phyloP scores from a whole-genome alignment of 1,140 invertebrate species.

The Formica exsecta region DNA sequence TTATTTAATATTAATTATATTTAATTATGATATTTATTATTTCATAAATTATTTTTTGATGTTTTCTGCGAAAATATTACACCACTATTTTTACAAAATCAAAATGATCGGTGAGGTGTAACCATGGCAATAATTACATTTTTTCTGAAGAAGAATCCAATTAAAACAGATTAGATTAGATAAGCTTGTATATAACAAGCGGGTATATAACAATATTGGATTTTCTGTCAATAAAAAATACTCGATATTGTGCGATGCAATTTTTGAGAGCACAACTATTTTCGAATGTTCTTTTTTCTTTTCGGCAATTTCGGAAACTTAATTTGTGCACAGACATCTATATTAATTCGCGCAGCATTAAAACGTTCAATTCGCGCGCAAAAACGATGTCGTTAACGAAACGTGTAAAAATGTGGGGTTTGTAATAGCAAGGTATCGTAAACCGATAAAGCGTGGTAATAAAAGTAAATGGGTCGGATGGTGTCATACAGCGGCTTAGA shows the following conservation, averaged over 20 bases:
- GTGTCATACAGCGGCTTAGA: slow-evolving; percentile 64
- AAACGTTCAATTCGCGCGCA: slow-evolving; percentile 29
- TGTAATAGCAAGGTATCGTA: slow-evolving; percentile 75
- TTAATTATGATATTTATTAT: not conserved
- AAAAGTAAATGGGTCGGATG: slow-evolving; percentile 73
- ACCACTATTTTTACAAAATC: too few relatives aligned
- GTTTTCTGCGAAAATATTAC: not conserved
- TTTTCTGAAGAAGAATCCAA: too few relatives aligned
- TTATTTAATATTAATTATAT: not conserved
- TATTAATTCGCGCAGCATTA: slow-evolving; percentile 35
- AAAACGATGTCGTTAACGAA: slow-evolving; percentile 46
- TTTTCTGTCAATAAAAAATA: not conserved
- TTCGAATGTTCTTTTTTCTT: not conserved
- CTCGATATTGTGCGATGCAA: not conserved
- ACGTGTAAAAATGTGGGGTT: slow-evolving; percentile 54
- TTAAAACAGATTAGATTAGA: not conserved
- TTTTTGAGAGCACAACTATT: not conserved
- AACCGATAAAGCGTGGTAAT: slow-evolving; percentile 78
- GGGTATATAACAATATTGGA: not conserved
- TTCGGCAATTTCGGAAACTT: not conserved
- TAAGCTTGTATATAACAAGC: not conserved
- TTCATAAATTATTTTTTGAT: not conserved
- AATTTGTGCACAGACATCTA: slow-evolving; percentile 4
- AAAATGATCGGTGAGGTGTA: too few relatives aligned
- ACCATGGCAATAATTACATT: too few relatives aligned